Evolutionary conservation across 2,888 invertebrate species (phyloP).

Genomic region (Halictus quadricinctus): DNA sequence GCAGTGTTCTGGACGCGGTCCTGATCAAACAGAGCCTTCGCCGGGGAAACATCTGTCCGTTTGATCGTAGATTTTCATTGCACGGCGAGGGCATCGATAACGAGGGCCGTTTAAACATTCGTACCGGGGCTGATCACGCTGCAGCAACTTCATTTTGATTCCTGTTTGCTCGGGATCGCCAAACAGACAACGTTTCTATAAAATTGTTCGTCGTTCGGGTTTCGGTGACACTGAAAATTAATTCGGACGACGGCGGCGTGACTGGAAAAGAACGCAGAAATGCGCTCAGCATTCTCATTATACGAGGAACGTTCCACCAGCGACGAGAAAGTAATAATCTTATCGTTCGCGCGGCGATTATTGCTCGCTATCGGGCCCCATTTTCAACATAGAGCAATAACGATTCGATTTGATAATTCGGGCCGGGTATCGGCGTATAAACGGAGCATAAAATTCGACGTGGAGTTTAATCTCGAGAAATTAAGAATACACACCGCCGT

Average conservation of each 20-base stretch:
- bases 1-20: constrained; percentile 53
- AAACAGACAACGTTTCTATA: not conserved
- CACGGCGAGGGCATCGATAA: not conserved
- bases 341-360: not conserved
- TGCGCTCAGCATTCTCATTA: not conserved
- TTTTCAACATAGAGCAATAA: not conserved
- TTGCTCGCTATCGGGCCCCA: not conserved
- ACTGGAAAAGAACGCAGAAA: not conserved
- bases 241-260: not conserved
- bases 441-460: not conserved
- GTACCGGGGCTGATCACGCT: not conserved
- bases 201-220: not conserved
- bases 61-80: constrained; percentile 62
- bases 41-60: constrained; percentile 75
- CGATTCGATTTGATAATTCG: not conserved
- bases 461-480: not conserved
- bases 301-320: not conserved
- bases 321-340: not conserved
- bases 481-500: not conserved
- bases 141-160: not conserved
- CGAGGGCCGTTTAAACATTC: not conserved
- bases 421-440: not conserved
- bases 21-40: constrained; percentile 68
- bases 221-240: not conserved
- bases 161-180: not conserved